These are phyloP conservation scores for Oxygymnocypris stewartii DNA, from an alignment of 2,113 vertebrate species.

Conservation along the genomic window DNA sequence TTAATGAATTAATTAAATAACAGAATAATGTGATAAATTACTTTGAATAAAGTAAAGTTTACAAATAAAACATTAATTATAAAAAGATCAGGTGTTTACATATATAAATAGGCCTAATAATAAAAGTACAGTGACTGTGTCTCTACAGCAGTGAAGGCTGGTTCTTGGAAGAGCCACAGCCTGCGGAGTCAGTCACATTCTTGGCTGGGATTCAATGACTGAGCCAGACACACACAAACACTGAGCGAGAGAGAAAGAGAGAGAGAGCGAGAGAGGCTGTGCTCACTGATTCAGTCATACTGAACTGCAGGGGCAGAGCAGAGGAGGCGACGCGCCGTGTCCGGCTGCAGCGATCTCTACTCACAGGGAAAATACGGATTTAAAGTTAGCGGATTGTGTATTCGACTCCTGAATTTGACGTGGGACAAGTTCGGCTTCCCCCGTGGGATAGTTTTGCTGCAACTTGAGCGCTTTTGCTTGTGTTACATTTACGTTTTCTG, in stretches of 20 bases:
- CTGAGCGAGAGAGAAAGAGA: slow-evolving; percentile 67
- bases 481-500: slow-evolving; percentile 59
- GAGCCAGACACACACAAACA: slow-evolving; percentile 90
- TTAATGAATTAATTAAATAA: too few species aligned
- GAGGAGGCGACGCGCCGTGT: slow-evolving; percentile 66
- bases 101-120: neutral
- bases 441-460: slow-evolving; percentile 35
- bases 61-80: neutral
- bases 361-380: slow-evolving; percentile 62
- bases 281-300: slow-evolving; percentile 79
- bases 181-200: slow-evolving; percentile 91
- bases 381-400: slow-evolving; percentile 44
- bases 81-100: neutral
- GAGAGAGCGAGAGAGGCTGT: slow-evolving; percentile 64
- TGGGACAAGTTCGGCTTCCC: slow-evolving; percentile 17
- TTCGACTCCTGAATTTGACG: neutral
- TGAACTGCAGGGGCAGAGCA: slow-evolving; percentile 77
- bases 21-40: neutral
- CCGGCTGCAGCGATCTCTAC: slow-evolving; percentile 54
- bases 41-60: neutral
- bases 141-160: slow-evolving; percentile 58
- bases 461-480: slow-evolving; percentile 29
- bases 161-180: slow-evolving; percentile 88
- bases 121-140: slow-evolving; percentile 32
- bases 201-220: slow-evolving; percentile 88